Base-by-base conservation (phyloP, 2,888 invertebrate genomes). In the Pristionchus japonicus region DNA sequence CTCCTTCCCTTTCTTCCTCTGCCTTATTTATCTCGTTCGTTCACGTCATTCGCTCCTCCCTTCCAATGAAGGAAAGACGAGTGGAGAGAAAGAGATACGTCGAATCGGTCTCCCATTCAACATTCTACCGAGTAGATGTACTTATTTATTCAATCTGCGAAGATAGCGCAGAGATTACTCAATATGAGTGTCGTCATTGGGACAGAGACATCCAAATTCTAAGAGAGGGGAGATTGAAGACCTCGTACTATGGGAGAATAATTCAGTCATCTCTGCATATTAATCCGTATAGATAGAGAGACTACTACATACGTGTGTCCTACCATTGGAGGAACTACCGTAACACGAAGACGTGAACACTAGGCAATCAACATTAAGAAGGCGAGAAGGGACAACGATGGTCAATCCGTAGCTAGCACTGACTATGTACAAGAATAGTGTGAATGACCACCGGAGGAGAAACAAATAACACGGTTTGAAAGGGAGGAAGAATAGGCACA, bases 11-110 rank as follows among this genome's bases (percentile, higher is more conserved):
- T 77, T 43, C 43, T 77, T 27, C 77, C 37, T 40, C 77, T 77
- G 77, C 40, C 77, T 77, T 77, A 77, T 77, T 77, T 77, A 77
- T 77, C 77, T 77, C 77, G 77, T 77, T 77, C 77, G 77, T 43
- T 77, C 77, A 77, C 77, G 77, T 77, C 77, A 77, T 43, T 77
- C 77, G 77, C 77, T 77, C 77, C 43, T 77, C 77, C 77, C 74
- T 74, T 77, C 43, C 40, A 77, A 47, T 77, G 77, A 77, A 77
- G 70, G 40, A 70, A 64, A 23, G 61, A 64, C 23, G 27, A 64
- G 61, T 64, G 61, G 61, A 64, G n/a, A 64, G 37, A 64, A 13
- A 43, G 43, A 27, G 77, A 40, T 34, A 70, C 17, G 70, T 20
- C 13, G 74, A 74, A 74, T 67, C 64, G 31, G 64, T 1, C n/a